These are phyloP conservation scores for Leptoclinus maculatus DNA, from an alignment of 2,797 vertebrate species.

Conservation along the genomic window DNA sequence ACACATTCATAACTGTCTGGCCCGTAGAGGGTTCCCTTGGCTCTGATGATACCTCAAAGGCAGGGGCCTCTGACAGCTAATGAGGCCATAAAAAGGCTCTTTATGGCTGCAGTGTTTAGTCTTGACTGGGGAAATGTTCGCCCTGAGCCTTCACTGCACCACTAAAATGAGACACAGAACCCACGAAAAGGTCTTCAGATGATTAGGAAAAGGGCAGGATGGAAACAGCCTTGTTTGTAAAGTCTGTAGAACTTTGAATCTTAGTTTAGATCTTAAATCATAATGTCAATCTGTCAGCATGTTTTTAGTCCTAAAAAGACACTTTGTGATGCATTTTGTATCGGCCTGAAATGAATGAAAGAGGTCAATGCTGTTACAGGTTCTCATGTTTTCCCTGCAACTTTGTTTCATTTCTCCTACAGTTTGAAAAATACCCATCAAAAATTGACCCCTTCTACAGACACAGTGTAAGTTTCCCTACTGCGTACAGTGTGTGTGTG, in stretches of 20 bases:
- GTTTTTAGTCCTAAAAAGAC: constrained; percentile 15
- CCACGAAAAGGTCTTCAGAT: constrained; percentile 62
- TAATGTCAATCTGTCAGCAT: constrained; percentile 28
- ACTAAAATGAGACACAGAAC: constrained; percentile 69
- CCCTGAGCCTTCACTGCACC: constrained; percentile 66
- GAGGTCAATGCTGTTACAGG: neutral
- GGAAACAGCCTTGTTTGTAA: constrained; percentile 42
- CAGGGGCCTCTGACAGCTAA: constrained; percentile 80
- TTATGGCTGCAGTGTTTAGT: constrained; percentile 80
- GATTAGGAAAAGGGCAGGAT: constrained; percentile 48
- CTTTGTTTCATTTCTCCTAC: constrained; percentile 78
- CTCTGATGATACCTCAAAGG: constrained; percentile 81
- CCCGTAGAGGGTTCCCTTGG: constrained; percentile 63
- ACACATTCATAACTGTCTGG: constrained; percentile 50
- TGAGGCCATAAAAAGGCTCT: constrained; percentile 82
- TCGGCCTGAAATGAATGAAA: constrained; percentile 24
- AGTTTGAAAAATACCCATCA: constrained; percentile 99
- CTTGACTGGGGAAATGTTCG: constrained; percentile 77
- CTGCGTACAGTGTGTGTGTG: constrained; percentile 19
- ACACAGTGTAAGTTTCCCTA: constrained; percentile 94
- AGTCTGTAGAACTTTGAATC: constrained; percentile 36
- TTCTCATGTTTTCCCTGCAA: constrained; percentile 27
- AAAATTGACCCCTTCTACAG: constrained; percentile 99
- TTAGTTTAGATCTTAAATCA: constrained; percentile 19
- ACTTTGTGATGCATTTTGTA: constrained; percentile 35